A percentile compares a stretch with the other conserved stretches of the same genome.
phyloP scores from a whole-genome alignment of 2,113 vertebrate genomes.

The Bubo scandiacus region DNA sequence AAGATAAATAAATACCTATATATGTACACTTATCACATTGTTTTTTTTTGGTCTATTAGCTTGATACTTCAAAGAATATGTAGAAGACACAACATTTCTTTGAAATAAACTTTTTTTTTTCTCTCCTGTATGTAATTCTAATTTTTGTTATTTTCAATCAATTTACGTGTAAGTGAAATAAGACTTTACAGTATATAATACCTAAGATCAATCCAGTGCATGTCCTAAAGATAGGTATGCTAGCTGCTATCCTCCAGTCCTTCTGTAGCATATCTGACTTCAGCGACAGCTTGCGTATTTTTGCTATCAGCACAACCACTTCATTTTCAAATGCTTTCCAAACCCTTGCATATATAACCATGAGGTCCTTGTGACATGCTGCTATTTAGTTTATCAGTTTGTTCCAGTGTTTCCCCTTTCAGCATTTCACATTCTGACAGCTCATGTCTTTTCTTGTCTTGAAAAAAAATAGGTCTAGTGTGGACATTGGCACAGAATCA shows the following conservation, averaged over 20 bases:
- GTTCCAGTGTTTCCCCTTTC: not conserved
- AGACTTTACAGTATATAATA: not conserved
- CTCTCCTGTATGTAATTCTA: not conserved
- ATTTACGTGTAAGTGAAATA: not conserved
- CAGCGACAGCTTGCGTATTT: not conserved
- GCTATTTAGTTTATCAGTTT: conserved; percentile 48
- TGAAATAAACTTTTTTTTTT: not conserved
- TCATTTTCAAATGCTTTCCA: conserved; percentile 42
- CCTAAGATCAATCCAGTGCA: not conserved
- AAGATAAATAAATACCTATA: not conserved
- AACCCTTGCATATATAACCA: not conserved
- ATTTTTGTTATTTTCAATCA: not conserved
- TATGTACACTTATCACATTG: not conserved
- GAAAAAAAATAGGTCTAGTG: not conserved
- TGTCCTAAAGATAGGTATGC: not conserved
- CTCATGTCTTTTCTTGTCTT: not conserved
- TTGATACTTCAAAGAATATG: not conserved
- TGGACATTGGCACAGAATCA: not conserved
- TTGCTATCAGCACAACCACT: conserved; percentile 27
- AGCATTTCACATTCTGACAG: not conserved
- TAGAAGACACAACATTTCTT: not conserved
- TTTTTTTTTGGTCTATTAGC: not conserved
- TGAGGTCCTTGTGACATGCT: not conserved
- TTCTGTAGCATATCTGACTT: not conserved
- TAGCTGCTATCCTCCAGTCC: not conserved